Evolutionary conservation across 2,113 vertebrate genomes (phyloP).

Genomic region (Microtus richardsoni): DNA sequence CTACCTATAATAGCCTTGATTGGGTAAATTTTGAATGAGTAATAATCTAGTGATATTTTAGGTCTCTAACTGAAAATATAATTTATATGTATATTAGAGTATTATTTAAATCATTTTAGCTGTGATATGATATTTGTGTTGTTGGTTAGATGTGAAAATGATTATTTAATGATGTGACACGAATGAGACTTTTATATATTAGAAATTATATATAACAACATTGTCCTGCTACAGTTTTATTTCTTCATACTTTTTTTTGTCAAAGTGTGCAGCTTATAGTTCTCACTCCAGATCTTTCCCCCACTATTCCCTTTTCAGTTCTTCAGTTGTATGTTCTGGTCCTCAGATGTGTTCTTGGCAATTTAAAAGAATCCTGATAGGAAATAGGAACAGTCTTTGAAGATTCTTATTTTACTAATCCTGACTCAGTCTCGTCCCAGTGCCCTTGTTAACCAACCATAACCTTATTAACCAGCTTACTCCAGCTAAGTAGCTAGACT

Average conservation of each 20-base stretch:
- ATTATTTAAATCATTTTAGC: constrained; percentile 47
- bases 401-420: background rate
- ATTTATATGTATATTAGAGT: constrained; percentile 53
- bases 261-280: constrained; percentile 5
- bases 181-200: constrained; percentile 1
- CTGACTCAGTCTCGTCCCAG: background rate
- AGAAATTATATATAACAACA: background rate
- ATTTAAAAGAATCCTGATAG: background rate
- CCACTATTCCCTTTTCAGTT: background rate
- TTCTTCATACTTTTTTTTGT: background rate
- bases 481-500: background rate
- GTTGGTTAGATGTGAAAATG: background rate
- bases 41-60: constrained; percentile 39
- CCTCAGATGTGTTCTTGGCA: background rate
- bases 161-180: background rate
- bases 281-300: background rate
- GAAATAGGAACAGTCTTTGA: constrained; percentile 27
- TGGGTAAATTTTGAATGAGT: constrained; percentile 51
- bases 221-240: background rate
- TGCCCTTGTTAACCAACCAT: background rate
- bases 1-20: constrained; percentile 44
- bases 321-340: background rate
- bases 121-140: constrained; percentile 1
- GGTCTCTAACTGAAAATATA: constrained; percentile 30
- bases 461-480: background rate